These are phyloP conservation scores for Cephus sareptanus DNA, from an alignment of 2,888 invertebrate genomes.

Conservation along the genomic window DNA sequence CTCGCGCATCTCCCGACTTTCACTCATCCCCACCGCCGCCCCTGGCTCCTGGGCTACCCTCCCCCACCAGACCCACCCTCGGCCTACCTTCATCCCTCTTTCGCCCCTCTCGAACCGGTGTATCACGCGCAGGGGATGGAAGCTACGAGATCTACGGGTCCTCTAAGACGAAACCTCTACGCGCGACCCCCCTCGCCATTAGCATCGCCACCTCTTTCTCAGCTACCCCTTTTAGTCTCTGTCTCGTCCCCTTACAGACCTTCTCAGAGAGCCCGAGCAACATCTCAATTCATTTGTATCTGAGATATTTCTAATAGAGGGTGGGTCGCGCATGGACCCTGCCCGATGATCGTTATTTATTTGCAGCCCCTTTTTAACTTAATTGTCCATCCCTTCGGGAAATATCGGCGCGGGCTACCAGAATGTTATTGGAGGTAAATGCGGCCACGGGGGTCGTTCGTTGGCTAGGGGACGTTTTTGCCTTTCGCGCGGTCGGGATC, in stretches of 20 bases:
- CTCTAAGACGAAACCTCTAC: no score
- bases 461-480: not conserved
- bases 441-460: no score
- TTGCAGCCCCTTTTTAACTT: not conserved
- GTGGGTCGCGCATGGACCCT: not conserved
- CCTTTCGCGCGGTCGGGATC: not conserved
- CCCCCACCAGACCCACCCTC: conserved; percentile 16
- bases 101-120: not conserved
- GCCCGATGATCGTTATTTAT: not conserved
- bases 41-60: conserved; percentile 12
- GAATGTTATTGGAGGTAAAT: not conserved
- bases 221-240: not conserved
- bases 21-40: conserved; percentile 15
- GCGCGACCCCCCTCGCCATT: no score
- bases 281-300: not conserved
- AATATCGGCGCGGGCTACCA: not conserved
- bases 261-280: not conserved
- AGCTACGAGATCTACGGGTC: no score
- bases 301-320: not conserved
- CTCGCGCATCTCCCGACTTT: conserved; percentile 49
- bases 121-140: not conserved
- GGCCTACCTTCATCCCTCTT: conserved; percentile 17
- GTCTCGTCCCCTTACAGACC: no score
- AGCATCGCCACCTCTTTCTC: no score
- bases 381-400: not conserved